Evolutionary conservation across 1,140 invertebrate genomes (phyloP), one percentile per base, ranked within the genome.

Genomic region (Prorops nasuta): DNA sequence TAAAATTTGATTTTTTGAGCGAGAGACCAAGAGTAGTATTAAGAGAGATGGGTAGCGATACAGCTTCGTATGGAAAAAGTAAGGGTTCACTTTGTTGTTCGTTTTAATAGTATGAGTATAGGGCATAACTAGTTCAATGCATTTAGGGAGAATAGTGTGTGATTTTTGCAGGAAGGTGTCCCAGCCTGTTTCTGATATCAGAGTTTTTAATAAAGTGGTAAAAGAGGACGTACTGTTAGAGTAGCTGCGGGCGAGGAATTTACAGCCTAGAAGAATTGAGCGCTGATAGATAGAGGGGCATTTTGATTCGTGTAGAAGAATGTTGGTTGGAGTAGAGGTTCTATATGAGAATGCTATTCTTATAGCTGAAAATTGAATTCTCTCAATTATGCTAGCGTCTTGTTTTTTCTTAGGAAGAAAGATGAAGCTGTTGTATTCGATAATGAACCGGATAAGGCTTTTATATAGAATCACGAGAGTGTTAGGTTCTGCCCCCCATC

Each of bases 221-320:
- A 28, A 10, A 6, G 24, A 6, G 24, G 4, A 28, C 10, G 24
- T 6, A 28, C 10, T 10, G 10, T 28, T 6, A 4, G 24, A 28
- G 10, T 6, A 28, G 10, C 24, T 6, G 4, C 10, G 4, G 10
- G 24, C 24, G 10, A 28, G 10, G 24, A 28, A 28, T 4, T 10
- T 6, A 28, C 24, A 6, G 24, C 24, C 24, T 28, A 28, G 24
- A 4, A 6, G 24, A 28, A 28, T 10, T 10, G 24, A 28, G 24
- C 24, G 24, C 4, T 28, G 4, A 4, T 28, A 6, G 24, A 28
- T 28, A 10, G 4, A 6, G 10, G 24, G 4, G 4, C 4, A 28
- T 4, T 48, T 32, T 8, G 41, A 51, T 44, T 51, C 41, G 9
- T 41, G 18, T 3, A 46, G 34, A 1, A 52, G 22, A 9, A 47